Evolutionary conservation across 2,888 invertebrate species (phyloP).

Genomic region (Meteorus colon): DNA sequence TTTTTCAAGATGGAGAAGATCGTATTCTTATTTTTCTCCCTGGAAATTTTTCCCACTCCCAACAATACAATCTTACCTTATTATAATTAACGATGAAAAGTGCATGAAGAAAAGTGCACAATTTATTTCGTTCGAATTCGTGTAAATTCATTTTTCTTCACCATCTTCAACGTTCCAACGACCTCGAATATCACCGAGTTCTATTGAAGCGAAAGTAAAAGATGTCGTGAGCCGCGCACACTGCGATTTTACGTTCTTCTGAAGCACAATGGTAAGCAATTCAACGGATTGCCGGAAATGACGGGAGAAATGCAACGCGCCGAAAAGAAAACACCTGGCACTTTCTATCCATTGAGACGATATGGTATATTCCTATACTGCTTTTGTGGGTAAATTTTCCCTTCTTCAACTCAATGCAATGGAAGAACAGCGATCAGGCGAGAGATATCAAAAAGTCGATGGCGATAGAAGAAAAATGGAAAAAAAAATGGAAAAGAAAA

Average conservation of each 20-base stretch:
- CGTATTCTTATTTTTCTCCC: too few species aligned
- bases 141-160: neutral
- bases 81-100: too few species aligned
- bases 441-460: slow-evolving; percentile 5
- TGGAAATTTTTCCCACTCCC: too few species aligned
- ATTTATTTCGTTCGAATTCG: neutral
- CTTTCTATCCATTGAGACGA: slow-evolving; percentile 11
- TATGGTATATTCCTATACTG: neutral
- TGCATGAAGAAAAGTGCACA: too few species aligned
- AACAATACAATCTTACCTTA: too few species aligned
- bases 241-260: slow-evolving; percentile 48
- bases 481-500: neutral
- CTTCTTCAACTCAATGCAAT: slow-evolving; percentile 7
- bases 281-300: slow-evolving; percentile 51
- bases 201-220: slow-evolving; percentile 42
- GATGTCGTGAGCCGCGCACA: slow-evolving; percentile 43
- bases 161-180: neutral
- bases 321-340: slow-evolving; percentile 42
- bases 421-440: slow-evolving; percentile 17
- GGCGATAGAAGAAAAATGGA: neutral
- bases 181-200: slow-evolving; percentile 24
- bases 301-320: slow-evolving; percentile 41
- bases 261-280: slow-evolving; percentile 50
- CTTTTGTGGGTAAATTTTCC: slow-evolving; percentile 29
- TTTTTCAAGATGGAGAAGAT: too few species aligned